phyloP scores from a whole-genome alignment of 2,888 invertebrate genomes.

The Spodoptera exigua region DNA sequence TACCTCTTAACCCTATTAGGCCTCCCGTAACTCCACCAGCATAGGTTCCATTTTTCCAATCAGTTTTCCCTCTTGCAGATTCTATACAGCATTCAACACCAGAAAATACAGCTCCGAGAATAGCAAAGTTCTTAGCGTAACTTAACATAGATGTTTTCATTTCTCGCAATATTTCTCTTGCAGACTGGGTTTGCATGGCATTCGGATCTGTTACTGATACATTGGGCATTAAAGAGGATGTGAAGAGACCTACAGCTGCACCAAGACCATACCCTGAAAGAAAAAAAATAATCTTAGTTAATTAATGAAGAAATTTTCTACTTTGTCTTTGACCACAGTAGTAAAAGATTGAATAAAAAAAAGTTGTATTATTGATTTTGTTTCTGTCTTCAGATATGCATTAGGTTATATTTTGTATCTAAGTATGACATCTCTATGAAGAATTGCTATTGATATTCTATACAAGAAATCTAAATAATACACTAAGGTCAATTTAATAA shows the following conservation, averaged over 20 bases:
- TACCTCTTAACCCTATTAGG: conserved; percentile 95
- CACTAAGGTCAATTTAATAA: no score
- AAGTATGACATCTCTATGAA: no score
- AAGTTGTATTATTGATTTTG: no score
- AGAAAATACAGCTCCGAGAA: conserved; percentile 98
- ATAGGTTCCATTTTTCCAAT: conserved; percentile 99
- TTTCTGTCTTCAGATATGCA: no score
- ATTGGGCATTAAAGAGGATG: conserved; percentile 98
- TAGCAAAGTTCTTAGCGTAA: conserved; percentile 99
- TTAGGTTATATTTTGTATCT: no score
- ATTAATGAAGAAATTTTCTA: not conserved
- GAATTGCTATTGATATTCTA: no score
- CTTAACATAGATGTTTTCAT: conserved; percentile 97
- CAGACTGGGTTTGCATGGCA: conserved; percentile 93
- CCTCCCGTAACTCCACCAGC: conserved; percentile 98
- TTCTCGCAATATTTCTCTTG: conserved; percentile 95
- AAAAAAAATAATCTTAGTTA: not conserved
- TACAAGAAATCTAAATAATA: no score
- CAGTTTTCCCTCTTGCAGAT: conserved; percentile 97
- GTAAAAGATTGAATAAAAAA: no score
- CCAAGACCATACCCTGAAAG: conserved; percentile 96
- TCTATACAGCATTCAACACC: conserved; percentile 98
- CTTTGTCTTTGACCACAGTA: no score
- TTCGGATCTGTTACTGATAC: conserved; percentile 91
- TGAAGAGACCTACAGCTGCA: conserved; percentile 98